Base-by-base conservation (phyloP, 2,797 vertebrate species). In the Neosilurus hyrtlii region DNA sequence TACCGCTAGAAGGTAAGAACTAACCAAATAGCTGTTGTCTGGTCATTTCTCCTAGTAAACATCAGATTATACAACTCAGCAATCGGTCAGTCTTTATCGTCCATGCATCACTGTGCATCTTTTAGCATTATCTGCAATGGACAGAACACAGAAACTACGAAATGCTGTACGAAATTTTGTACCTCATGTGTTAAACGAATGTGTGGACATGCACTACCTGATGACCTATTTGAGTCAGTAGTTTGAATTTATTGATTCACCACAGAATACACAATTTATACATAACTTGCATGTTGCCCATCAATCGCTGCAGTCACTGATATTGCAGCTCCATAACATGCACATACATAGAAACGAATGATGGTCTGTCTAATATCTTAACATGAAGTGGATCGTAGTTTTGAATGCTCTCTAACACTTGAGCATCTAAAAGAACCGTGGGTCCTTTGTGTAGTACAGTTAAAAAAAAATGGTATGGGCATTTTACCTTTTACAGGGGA, bases 401-500 rank as follows among this genome's bases (percentile, higher is more conserved):
- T 43, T 70, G 20, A 71, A 70, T n/a, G 37, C 22, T 51, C 20
- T 67, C 1, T 9, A 67, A 35, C 30, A 37, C 7, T 16, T 30
- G 4, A 30, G 26, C 6, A 14, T 5, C 63, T 30, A 66, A 16
- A 30, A 5, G 0, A 66, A 12, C 4, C 12, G 14, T 22, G 20
- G 20, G 18, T 43, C 1, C 11, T 68, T 51, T 49, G 20, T 49
- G 22, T 10, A 70, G 37, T 70, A 49, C 24, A 52, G 6, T 24
- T 26, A 6, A 7, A 59, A 61, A 15, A 52, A 81, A 59, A 5
- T n/a, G 2, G 2, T 56, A 62, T 65, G 74, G 16, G 6, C 4
- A 24, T 63, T 74, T 83, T 57, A 97, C 97, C 94, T 93, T 97
- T 98, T 88, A 90, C 91, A 83, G 89, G 91, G 24, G 94, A 92